Percentiles rank a stretch among this genome's conserved stretches.
phyloP scores from a whole-genome alignment of 2,113 vertebrate species.

The Narcine bancroftii region DNA sequence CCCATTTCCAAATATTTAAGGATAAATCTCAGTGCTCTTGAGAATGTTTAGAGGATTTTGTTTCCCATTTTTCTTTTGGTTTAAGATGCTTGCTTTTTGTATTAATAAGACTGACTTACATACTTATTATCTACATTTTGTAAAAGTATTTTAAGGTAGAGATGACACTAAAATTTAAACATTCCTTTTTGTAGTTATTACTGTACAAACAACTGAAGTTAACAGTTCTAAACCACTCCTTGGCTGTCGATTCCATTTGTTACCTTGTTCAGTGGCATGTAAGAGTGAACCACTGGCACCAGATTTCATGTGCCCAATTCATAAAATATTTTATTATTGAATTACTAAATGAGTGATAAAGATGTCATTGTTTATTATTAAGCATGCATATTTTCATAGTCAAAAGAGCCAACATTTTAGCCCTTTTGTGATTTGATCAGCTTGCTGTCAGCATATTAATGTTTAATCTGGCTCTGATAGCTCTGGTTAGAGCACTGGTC shows the following conservation, averaged over 20 bases:
- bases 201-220: not conserved
- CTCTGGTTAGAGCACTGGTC: no score
- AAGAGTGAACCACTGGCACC: not conserved
- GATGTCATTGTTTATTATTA: not conserved
- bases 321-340: not conserved
- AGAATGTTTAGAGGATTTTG: not conserved
- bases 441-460: no score
- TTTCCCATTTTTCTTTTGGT: not conserved
- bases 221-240: not conserved
- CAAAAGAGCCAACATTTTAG: not conserved
- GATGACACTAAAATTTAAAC: not conserved
- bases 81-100: not conserved
- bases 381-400: not conserved
- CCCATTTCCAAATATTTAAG: not conserved
- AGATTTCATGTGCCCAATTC: not conserved
- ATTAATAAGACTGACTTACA: not conserved
- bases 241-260: conserved; percentile 10
- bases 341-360: not conserved
- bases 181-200: not conserved
- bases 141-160: not conserved
- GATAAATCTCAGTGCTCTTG: not conserved
- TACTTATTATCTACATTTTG: not conserved
- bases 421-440: not conserved
- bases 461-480: no score
- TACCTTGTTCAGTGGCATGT: not conserved